Base-by-base conservation (phyloP, 2,888 invertebrate genomes). In the Dorcus parallelipipedus region DNA sequence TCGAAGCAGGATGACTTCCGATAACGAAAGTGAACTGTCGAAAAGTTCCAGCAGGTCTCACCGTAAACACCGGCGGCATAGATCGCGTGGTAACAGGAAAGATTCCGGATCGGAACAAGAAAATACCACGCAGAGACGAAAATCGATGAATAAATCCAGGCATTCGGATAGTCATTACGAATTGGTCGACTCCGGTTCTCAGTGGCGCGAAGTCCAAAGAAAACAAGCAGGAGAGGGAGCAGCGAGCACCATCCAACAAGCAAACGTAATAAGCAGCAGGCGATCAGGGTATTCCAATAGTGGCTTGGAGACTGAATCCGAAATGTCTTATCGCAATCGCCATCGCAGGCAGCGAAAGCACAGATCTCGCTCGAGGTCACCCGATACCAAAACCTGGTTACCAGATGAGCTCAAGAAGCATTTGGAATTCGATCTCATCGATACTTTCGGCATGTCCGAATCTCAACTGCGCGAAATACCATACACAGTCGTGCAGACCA, bases 1-100 rank as follows among this genome's bases (percentile, higher is more conserved):
- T 75, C 86, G 92, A 41, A 91, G 91, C 69, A 85, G 91, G 65
- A 84, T 89, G 71, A 86, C 91, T 67, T 94, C 94, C 1, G 95
- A 95, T 75, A 93, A 93, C 66, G 94, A 95, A 78, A 94, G 94
- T 71, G 94, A 95, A 78, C 79, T 93, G 66, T 94, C 94, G 0
- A 87, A 93, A 60, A 88, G 91, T 43, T 94, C 93, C 6, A 90
- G 88, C 10, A 86, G 90, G 65, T 92, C 91, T 6, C 88, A 88
- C 14, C 83, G 91, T 59, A 86, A 89, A 58, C 89, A 89, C 68
- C 82, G 89, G 42, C 81, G 89, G 55, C 90, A 92, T 73, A 86
- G 91, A 65, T 89, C 90, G 49, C 84, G 88, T 43, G 88, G 91
- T 68, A 84, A 85, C 65, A 87, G 90, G 70, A 83, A 86, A 58